Evolutionary conservation across 2,113 vertebrate species (phyloP).

Genomic region (Tetrax tetrax): DNA sequence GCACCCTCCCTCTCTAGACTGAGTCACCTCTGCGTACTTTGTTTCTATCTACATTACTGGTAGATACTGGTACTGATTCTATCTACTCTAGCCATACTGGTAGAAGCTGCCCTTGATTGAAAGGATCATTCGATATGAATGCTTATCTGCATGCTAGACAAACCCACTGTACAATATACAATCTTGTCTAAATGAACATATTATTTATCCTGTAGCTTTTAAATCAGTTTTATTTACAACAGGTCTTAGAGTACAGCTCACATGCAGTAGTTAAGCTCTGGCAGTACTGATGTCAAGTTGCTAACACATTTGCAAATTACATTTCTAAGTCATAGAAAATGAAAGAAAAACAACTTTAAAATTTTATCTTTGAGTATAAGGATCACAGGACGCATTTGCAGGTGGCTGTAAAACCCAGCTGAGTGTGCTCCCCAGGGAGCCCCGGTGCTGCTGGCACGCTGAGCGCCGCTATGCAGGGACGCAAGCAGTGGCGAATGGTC

Average conservation of each 20-base stretch:
- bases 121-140: neutral
- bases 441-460: fast-evolving
- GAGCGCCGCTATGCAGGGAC: neutral
- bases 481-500: neutral
- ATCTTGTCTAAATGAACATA: constrained; percentile 60
- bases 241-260: constrained; percentile 64
- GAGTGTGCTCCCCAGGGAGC: neutral
- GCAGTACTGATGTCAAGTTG: constrained; percentile 48
- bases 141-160: neutral
- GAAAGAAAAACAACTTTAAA: constrained; percentile 47
- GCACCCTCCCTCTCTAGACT: neutral
- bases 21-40: neutral
- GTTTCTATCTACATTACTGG: neutral
- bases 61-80: too few species aligned
- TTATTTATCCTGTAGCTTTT: constrained; percentile 72
- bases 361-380: constrained; percentile 17
- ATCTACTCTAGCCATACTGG: neutral
- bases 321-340: constrained; percentile 55
- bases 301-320: constrained; percentile 41
- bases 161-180: neutral
- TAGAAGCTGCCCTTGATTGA: neutral
- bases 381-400: neutral
- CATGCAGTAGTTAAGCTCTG: constrained; percentile 59
- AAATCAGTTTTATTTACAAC: constrained; percentile 76
- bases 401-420: constrained; percentile 29